Base-by-base conservation (phyloP, 2,888 invertebrate species). In the Pomacea canaliculata region DNA sequence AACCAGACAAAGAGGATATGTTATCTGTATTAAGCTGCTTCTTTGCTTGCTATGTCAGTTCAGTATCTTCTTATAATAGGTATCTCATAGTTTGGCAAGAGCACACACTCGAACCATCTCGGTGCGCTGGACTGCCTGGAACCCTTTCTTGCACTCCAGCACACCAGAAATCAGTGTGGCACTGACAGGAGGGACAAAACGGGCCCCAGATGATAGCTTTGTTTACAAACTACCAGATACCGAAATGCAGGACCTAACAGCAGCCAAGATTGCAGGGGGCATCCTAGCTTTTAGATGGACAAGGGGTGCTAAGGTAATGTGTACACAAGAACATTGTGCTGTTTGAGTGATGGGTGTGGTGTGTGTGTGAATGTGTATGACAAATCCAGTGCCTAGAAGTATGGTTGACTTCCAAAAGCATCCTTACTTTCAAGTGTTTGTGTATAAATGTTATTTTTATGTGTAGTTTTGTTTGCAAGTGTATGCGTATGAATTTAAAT, bases 121-220 rank as follows among this genome's bases (percentile, higher is more conserved):
- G 4, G 78, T 92, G 7, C 87, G 91, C 16, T 92, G 92, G 92
- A 89, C 90, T 19, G 91, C 90, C 0, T 92, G 91, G 91, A 89
- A 87, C 73, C 92, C 92, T 0, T 89, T 90, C 78, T 78, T 85
- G 2, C 85, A 89, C 37, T 83, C 86, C 10, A 79, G 80, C 70
- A 81, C 78, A 19, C 80, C 80, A 1, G 85, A 87, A 67, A 83
- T 87, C 16, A 84, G 83, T 12, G 75, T 89, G 18, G 82, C 86
- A 7, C 78, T 92, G 74, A 82, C 89, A 13, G 91, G 92, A 71
- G 92, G 92, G 8, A 89, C 91, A 0, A 82, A 84, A 5, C 87
- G 88, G 3, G 90, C 90, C 75, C 91, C 92, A 3, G 91, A 91
- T 81, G 86, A 88, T 59, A 84, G 86, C 68, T 85, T 92, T 60